A percentile compares a stretch with the other conserved stretches of the same genome.
These are phyloP conservation scores for Drosophila fulvimacula DNA, from an alignment of 2,888 invertebrate species.

Conservation along the genomic window DNA sequence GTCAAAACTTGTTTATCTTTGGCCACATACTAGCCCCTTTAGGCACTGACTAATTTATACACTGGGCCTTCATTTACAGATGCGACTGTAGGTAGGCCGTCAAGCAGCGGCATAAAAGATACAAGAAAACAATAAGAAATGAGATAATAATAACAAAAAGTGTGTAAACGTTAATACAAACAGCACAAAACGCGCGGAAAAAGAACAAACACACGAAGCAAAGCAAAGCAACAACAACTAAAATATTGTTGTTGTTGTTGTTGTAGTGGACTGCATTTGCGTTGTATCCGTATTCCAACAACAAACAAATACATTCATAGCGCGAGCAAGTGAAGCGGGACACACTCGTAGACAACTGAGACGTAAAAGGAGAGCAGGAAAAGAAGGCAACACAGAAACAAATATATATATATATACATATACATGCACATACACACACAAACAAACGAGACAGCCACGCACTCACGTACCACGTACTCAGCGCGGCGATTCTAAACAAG, in stretches of 20 bases:
- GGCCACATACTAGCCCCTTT: slow-evolving; percentile 17
- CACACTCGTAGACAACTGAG: slow-evolving; percentile 57
- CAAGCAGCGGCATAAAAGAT: slow-evolving; percentile 43
- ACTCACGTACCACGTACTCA: slow-evolving; percentile 74
- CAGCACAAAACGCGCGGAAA: slow-evolving; percentile 60
- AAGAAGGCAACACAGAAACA: slow-evolving; percentile 33
- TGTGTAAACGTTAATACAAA: slow-evolving; percentile 59
- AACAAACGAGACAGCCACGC: slow-evolving; percentile 59
- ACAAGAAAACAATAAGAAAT: slow-evolving; percentile 62
- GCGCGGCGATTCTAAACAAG: slow-evolving; percentile 79
- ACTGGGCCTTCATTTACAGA: slow-evolving; percentile 32
- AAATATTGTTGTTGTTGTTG: slow-evolving; percentile 29
- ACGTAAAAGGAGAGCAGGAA: slow-evolving; percentile 55
- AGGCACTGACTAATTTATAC: slow-evolving; percentile 28
- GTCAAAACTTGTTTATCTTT: slow-evolving; percentile 27
- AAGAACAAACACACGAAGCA: slow-evolving; percentile 64
- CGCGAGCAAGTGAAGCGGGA: slow-evolving; percentile 61
- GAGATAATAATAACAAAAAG: slow-evolving; percentile 77
- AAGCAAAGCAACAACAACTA: slow-evolving; percentile 23
- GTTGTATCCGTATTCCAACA: slow-evolving; percentile 58
- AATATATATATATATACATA: slow-evolving; percentile 28
- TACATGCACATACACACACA: slow-evolving; percentile 38
- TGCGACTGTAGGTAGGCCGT: slow-evolving; percentile 44
- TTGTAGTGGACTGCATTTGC: slow-evolving; percentile 48
- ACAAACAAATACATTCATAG: slow-evolving; percentile 36